Percentiles rank a stretch among this genome's conserved stretches.
Conservation (phyloP, 1,140 invertebrate genomes). For the Leptinotarsa defecta region DNA sequence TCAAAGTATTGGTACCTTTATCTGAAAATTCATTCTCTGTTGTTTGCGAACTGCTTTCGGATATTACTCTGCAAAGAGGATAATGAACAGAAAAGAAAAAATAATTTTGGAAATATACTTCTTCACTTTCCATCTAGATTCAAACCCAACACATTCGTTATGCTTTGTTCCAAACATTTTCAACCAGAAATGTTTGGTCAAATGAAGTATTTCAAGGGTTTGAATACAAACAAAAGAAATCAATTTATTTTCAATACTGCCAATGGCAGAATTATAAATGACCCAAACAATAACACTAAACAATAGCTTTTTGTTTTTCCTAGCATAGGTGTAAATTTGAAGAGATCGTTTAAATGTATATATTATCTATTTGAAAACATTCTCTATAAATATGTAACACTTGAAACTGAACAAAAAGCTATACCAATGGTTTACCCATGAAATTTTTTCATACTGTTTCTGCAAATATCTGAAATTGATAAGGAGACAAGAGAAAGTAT, state of each 20-base stretch:
- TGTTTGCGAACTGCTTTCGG: conserved; percentile 42
- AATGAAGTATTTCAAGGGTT: conserved; percentile 2
- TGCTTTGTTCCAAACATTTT: conserved; percentile 50
- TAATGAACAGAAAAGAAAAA: conserved; percentile 12
- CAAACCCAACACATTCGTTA: conserved; percentile 52
- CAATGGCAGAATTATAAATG: not conserved
- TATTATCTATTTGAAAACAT: too few relatives aligned
- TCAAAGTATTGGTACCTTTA: conserved; percentile 32
- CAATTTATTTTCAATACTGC: not conserved
- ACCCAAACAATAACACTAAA: too few relatives aligned
- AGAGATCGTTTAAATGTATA: too few relatives aligned
- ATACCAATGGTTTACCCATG: too few relatives aligned
- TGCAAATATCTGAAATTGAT: too few relatives aligned
- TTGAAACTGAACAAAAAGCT: too few relatives aligned
- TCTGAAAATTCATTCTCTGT: conserved; percentile 35
- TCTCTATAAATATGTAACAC: too few relatives aligned
- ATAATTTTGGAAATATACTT: conserved; percentile 36
- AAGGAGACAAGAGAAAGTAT: too few relatives aligned
- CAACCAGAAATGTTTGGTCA: not conserved
- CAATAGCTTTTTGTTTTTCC: not conserved
- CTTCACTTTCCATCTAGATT: conserved; percentile 52
- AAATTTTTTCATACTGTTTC: too few relatives aligned
- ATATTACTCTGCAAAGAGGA: conserved; percentile 41
- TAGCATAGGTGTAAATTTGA: not conserved
- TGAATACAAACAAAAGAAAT: conserved; percentile 22